Evolutionary conservation across 2,888 invertebrate species (phyloP).

Genomic region (Lithophane ornitopus): DNA sequence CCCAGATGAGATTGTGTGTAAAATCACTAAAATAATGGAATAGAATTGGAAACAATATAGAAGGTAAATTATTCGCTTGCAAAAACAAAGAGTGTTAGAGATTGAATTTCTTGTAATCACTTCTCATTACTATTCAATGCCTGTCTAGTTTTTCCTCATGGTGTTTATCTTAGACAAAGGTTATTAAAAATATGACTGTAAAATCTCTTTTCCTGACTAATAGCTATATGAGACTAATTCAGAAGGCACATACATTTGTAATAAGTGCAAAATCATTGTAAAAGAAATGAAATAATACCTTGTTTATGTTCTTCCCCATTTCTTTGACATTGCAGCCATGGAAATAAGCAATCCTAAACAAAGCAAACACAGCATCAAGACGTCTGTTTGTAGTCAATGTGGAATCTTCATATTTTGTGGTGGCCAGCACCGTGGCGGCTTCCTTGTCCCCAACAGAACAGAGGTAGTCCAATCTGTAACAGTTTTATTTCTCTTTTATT

Average conservation of each 20-base stretch:
- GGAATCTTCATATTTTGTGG: conserved; percentile 89
- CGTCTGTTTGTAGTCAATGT: conserved; percentile 90
- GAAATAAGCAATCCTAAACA: conserved; percentile 91
- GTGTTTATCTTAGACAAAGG: neutral
- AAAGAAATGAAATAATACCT: conserved; percentile 76
- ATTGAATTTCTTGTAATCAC: neutral
- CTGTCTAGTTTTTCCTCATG: neutral
- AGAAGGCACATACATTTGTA: neutral
- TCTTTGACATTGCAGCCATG: conserved; percentile 91
- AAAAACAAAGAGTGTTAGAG: neutral
- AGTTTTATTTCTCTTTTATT: conserved; percentile 4
- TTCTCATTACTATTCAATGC: neutral
- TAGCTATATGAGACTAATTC: neutral
- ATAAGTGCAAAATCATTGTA: neutral
- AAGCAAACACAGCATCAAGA: conserved; percentile 90
- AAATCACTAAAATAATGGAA: neutral
- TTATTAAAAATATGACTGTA: neutral
- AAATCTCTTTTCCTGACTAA: neutral
- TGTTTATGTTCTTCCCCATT: conserved; percentile 90
- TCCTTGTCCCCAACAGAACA: conserved; percentile 91
- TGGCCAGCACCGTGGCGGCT: conserved; percentile 87
- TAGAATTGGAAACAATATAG: neutral
- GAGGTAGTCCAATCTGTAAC: conserved; percentile 88
- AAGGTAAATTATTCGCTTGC: neutral
- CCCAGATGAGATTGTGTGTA: neutral